Percentiles rank a stretch among this genome's conserved stretches.
Evolutionary conservation across 1,140 invertebrate genomes (phyloP).

Genomic region (Aradophagus sp.): DNA sequence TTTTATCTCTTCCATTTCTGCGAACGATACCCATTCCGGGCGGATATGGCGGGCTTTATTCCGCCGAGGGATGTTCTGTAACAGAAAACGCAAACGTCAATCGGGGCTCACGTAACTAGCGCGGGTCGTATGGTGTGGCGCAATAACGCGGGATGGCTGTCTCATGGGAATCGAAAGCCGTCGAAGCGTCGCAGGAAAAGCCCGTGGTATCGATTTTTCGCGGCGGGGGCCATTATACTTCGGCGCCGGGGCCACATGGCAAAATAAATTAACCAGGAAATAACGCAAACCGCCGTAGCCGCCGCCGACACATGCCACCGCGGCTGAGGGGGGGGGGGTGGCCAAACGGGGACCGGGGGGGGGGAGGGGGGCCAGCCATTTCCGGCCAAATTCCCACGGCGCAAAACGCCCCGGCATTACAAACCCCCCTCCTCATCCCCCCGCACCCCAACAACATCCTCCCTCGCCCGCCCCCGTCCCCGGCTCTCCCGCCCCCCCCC

Average conservation of each 20-base stretch:
- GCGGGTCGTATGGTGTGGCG: constrained; percentile 47
- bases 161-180: constrained; percentile 59
- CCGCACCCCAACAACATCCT: too few relatives aligned
- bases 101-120: constrained; percentile 55
- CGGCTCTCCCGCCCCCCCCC: too few relatives aligned
- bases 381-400: not conserved
- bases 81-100: constrained; percentile 68
- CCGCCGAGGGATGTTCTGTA: constrained; percentile 62
- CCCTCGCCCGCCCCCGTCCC: too few relatives aligned
- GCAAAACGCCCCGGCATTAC: not conserved
- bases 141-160: constrained; percentile 46
- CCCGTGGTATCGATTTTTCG: constrained; percentile 58
- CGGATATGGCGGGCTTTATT: constrained; percentile 62
- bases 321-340: not conserved
- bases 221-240: constrained; percentile 30
- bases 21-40: constrained; percentile 64
- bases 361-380: not conserved
- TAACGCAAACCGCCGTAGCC: constrained; percentile 54
- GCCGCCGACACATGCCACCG: constrained; percentile 17
- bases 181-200: constrained; percentile 51
- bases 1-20: constrained; percentile 42
- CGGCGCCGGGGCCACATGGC: constrained; percentile 56
- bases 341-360: too few relatives aligned
- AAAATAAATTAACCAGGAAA: constrained; percentile 68
- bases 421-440: too few relatives aligned